phyloP scores from a whole-genome alignment of 2,113 vertebrate genomes.

The Alexandromys fortis region DNA sequence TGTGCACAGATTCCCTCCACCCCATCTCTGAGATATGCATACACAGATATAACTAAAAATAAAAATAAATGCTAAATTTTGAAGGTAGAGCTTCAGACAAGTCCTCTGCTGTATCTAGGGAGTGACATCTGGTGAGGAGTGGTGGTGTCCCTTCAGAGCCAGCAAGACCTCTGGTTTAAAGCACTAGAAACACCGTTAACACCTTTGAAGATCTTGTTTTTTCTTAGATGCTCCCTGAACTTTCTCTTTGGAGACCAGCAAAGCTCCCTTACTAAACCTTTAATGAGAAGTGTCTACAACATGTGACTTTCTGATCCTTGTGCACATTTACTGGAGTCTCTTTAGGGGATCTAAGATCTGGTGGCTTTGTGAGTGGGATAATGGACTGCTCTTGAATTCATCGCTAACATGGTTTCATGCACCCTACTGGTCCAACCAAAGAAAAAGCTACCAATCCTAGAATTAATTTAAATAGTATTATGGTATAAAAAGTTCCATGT shows the following conservation, averaged over 20 bases:
- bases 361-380: neutral
- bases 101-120: neutral
- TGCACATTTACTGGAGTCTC: neutral
- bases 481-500: neutral
- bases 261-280: neutral
- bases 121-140: neutral
- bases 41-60: neutral
- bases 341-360: neutral
- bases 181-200: neutral
- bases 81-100: neutral
- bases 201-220: neutral
- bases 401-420: neutral
- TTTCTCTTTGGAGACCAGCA: neutral
- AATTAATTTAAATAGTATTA: neutral
- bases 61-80: neutral
- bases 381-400: neutral
- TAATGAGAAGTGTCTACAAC: neutral
- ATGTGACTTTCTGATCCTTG: neutral
- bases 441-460: neutral
- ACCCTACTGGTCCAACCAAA: neutral
- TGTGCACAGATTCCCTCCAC: neutral
- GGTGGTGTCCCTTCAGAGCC: neutral
- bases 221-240: neutral
- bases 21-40: neutral
- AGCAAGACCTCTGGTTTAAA: neutral